Conservation (phyloP, 2,113 vertebrate species). For the Xenopus borealis region DNA sequence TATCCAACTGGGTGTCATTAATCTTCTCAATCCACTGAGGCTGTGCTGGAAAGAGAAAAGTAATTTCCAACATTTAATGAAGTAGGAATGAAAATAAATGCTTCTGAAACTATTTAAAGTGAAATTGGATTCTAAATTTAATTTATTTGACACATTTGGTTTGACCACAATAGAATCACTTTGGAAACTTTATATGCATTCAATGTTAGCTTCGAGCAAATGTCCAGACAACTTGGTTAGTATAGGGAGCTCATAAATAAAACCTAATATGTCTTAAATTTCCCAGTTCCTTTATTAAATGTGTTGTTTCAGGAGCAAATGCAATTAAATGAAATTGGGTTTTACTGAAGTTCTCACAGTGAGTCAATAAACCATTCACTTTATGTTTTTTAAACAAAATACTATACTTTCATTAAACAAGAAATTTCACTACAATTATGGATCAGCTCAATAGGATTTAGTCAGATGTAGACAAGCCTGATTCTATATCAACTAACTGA, state of each 20-base stretch:
- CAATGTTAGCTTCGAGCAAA: background rate
- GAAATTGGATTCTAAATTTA: background rate
- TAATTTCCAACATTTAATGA: background rate
- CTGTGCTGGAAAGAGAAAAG: slow-evolving; percentile 67
- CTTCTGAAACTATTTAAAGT: slow-evolving; percentile 3
- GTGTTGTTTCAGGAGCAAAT: background rate
- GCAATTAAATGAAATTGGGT: slow-evolving; percentile 1
- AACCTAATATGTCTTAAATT: background rate
- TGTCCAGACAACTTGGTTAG: background rate
- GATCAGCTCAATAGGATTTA: background rate
- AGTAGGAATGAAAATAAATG: background rate
- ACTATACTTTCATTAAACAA: background rate
- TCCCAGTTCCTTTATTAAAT: background rate
- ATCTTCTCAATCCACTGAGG: slow-evolving; percentile 90
- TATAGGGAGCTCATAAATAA: background rate
- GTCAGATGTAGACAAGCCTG: background rate
- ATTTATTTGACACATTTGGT: background rate
- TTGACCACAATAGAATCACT: background rate
- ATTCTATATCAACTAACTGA: background rate
- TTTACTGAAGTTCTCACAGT: background rate
- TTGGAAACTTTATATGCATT: background rate
- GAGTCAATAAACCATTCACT: background rate
- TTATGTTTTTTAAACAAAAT: background rate
- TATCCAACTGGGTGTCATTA: slow-evolving; percentile 91
- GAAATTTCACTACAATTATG: background rate